Base-by-base conservation (phyloP, 2,797 vertebrate genomes). In the Characodon lateralis region DNA sequence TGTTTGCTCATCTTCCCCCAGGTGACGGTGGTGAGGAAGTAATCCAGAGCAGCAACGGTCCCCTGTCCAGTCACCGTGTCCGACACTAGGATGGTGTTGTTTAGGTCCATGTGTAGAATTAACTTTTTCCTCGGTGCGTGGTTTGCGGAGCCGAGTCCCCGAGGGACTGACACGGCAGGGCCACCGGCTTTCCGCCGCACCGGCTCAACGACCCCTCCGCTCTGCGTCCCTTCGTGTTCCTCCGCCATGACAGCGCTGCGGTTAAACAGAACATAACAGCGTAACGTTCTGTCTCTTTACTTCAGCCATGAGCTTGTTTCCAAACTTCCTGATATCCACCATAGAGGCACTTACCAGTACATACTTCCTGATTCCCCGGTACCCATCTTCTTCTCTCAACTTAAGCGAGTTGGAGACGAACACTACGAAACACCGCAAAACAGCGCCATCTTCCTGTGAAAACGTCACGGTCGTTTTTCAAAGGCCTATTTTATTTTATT, bases 91-190 rank as follows among this genome's bases (percentile, higher is more conserved):
- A 97, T 94, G 39, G 97, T 98, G 91, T 96, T 97, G 92, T 98
- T 98, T 5, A 98, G 88, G 84, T 98, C 97, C 24, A 98, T 43
- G 81, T 98, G 97, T 5, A 97, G 91, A 51, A 97, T 85, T 8
- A 97, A 41, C 83, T 96, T 97, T 66, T 85, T 94, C 48, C 50
- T 83, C 35, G 0, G 69, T 0, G 24, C 3, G 0, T 9, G 43
- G 1, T 43, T 18, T 2, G 78, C 28, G 8, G 69, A 46, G 35
- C 74, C 0, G 7, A 76, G 63, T 8, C 43, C 78, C 20, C 2
- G 72, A 0, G 85, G 75, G n/a, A 80, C 66, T 0, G 83, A 73
- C 63, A 46, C 71, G 50, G 3, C 31, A 3, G 70, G 61, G 28
- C 76, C 83, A 24, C 76, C 84, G 9, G 55, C 73, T 9, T 75